Percentiles rank a stretch among this genome's conserved stretches.
phyloP scores from a whole-genome alignment of 2,113 vertebrate genomes.

The Charina bottae region DNA sequence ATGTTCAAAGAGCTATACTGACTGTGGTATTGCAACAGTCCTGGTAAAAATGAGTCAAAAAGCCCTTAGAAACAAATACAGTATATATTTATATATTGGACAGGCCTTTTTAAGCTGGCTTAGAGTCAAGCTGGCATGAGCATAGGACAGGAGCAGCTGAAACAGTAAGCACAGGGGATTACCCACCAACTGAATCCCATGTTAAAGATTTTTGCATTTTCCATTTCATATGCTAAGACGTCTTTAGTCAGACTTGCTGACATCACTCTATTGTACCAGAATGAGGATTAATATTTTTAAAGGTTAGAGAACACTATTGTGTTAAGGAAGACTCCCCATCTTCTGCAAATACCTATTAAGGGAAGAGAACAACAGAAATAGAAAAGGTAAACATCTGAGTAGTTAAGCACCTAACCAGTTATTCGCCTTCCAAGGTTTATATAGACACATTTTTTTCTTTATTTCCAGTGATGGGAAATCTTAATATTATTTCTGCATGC shows the following conservation, averaged over 20 bases:
- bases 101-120: neutral
- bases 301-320: neutral
- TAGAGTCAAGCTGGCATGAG: neutral
- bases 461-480: neutral
- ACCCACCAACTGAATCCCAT: neutral
- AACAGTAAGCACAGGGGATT: neutral
- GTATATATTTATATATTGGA: neutral
- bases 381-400: neutral
- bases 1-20: neutral
- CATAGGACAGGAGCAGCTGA: neutral
- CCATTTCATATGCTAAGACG: neutral
- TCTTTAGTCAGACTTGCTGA: neutral
- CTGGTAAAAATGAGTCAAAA: neutral
- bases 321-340: neutral
- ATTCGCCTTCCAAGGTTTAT: neutral
- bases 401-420: neutral
- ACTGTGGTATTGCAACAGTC: neutral
- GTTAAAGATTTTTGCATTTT: neutral
- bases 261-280: neutral
- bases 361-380: neutral
- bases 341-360: neutral
- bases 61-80: neutral
- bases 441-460: neutral
- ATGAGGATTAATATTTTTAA: neutral
- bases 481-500: neutral